A percentile compares a stretch with the other conserved stretches of the same genome.
Conservation (phyloP, 2,797 vertebrate genomes). For the Manis pentadactyla region DNA sequence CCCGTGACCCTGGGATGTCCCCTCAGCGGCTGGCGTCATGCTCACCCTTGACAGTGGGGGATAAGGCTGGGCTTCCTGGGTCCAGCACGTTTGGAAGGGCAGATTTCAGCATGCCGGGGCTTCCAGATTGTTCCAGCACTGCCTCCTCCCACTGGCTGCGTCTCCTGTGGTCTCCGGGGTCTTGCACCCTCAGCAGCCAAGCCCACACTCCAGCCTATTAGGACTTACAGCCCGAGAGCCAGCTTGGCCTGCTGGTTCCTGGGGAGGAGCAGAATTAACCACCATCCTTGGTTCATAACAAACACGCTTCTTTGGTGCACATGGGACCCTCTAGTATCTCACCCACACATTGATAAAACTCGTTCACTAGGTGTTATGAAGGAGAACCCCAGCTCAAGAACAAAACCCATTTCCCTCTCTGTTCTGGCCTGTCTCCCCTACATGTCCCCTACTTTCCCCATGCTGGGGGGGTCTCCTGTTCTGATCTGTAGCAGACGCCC, state of each 20-base stretch:
- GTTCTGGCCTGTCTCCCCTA: too few species aligned
- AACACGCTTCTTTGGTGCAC: fast-evolving
- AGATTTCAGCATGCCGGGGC: neutral
- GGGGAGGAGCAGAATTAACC: fast-evolving
- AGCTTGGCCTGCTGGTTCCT: neutral
- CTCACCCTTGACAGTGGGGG: neutral
- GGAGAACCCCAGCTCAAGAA: neutral
- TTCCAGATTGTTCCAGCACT: too few species aligned
- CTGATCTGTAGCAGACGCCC: neutral
- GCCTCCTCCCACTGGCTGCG: fast-evolving
- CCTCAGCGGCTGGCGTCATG: fast-evolving
- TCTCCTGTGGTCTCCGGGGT: too few species aligned
- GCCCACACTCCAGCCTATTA: neutral
- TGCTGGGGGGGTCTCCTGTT: neutral
- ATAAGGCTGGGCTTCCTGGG: neutral
- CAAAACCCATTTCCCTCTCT: fast-evolving
- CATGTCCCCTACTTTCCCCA: neutral
- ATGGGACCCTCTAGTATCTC: fast-evolving
- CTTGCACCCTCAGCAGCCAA: neutral
- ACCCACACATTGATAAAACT: neutral
- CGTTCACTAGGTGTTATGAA: fast-evolving
- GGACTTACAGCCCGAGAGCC: too few species aligned
- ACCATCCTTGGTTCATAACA: fast-evolving
- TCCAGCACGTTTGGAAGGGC: fast-evolving
- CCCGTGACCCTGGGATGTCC: neutral